These are phyloP conservation scores for Pomacea maculata DNA, from an alignment of 1,140 invertebrate genomes.

Conservation along the genomic window DNA sequence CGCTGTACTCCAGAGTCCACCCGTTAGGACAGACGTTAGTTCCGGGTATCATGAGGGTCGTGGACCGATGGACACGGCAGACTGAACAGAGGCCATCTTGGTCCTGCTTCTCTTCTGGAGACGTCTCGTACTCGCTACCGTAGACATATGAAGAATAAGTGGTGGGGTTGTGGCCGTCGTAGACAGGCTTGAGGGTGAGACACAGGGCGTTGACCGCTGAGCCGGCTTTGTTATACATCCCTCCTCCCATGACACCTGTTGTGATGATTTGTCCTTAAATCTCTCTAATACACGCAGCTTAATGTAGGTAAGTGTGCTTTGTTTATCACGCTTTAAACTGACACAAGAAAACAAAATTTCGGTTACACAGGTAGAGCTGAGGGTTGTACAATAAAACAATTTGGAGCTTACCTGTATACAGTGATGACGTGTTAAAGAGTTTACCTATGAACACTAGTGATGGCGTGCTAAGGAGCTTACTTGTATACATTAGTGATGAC, in stretches of 20 bases:
- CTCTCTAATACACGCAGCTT: too few relatives aligned
- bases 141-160: neutral
- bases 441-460: too few relatives aligned
- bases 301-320: too few relatives aligned
- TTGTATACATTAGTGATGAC: too few relatives aligned
- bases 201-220: neutral
- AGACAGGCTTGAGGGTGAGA: neutral
- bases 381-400: too few relatives aligned
- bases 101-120: neutral
- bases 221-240: neutral
- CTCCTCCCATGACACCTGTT: slow-evolving; percentile 7
- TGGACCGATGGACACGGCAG: neutral
- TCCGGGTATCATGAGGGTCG: slow-evolving; percentile 41
- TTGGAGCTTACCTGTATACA: too few relatives aligned
- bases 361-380: too few relatives aligned
- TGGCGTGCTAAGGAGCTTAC: too few relatives aligned
- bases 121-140: neutral
- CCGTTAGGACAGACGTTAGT: slow-evolving; percentile 35
- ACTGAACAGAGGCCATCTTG: neutral
- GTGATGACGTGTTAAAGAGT: too few relatives aligned
- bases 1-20: slow-evolving; percentile 38
- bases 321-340: too few relatives aligned
- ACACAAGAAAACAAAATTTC: too few relatives aligned
- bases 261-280: too few relatives aligned
- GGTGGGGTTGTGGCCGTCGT: neutral